Evolutionary conservation across 2,113 vertebrate genomes (phyloP), one percentile per base, ranked within the genome.

Genomic region (Nothobranchius kuhntae): DNA sequence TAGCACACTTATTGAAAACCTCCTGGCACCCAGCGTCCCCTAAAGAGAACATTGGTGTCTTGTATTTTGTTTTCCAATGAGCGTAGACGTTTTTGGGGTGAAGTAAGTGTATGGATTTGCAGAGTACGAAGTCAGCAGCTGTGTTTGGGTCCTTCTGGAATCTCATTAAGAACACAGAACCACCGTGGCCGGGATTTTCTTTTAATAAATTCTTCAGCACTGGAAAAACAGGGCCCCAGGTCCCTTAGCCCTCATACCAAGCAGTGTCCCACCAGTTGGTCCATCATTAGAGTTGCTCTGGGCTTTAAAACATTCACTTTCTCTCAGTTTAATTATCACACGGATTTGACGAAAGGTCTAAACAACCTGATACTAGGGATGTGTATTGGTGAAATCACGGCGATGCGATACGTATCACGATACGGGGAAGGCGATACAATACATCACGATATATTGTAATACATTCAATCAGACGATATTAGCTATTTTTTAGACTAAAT

Each of bases 151-250:
- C 35, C 38, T 46, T 53, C 50, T 45, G 21, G 36, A 61, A 65
- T 65, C 59, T 75, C 35, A 63, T 47, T 57, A 63, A 35, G 50
- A 59, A 40, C 40, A 64, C 50, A 68, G 55, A 56, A 36, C 54
- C 63, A 65, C 71, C 53, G 53, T 58, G 61, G 21, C 36, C 17
- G 9, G 56, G 61, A 61, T 67, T 75, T 79, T 73, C 56, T 42
- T 73, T 83, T 73, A 82, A 80, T 76, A 73, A 78, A 78, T 65
- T 77, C 66, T 57, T 53, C 73, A 54, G 46, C 65, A 53, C 54
- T 66, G 55, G 60, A 67, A 72, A 74, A 71, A 75, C 10, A 58
- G 46, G 73, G 52, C 45, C 53, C 21, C 53, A 48, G n/a, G 65
- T 71, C 47, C 10, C 24, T 62, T 17, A 52, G 21, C 51, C 30